Evolutionary conservation across 2,888 invertebrate species (phyloP), one percentile per base, ranked within the genome.

Genomic region (Hirtodrosophila duncani): DNA sequence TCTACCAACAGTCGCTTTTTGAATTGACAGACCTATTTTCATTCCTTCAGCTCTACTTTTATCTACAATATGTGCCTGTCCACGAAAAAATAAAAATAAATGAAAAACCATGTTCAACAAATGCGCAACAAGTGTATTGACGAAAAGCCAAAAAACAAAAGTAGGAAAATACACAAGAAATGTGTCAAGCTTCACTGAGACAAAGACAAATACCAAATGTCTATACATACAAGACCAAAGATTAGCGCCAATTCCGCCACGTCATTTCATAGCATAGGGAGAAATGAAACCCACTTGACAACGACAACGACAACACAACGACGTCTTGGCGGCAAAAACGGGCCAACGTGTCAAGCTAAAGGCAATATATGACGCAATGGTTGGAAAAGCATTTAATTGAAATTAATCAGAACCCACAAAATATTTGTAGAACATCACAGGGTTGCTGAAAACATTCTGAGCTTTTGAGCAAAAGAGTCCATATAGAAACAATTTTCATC

Each of bases 201-300:
- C 61, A 61, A 53, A 53, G 62, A 57, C 53, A 49, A 72, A 65
- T 69, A 55, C 39, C 44, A 31, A 18, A 33, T 67, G 58, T 57
- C 63, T 44, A 42, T 21, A 24, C 44, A 23, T 36, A 67, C 58
- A 74, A 61, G 69, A 61, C 29, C 44, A 49, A 45, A 62, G 67
- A 74, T 66, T 74, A 63, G 63, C 48, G 62, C 20, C 55, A 63
- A 55, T 68, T 52, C 51, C 49, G 67, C 49, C 55, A 59, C 67
- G 53, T 70, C 75, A 70, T 48, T 41, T 31, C 30, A 52, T 37
- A 48, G 20, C 8, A 10, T 20, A 13, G n/a, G 8, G 23, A 8
- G 13, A 13, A 23, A 5, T 1, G 10, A 26, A 10, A 26, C 0
- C 1, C 1, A 9, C 8, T 2, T 13, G 2, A 3, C 17, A 14